Evolutionary conservation across 2,113 vertebrate species (phyloP).

Genomic region (Thinocorus orbignyianus): DNA sequence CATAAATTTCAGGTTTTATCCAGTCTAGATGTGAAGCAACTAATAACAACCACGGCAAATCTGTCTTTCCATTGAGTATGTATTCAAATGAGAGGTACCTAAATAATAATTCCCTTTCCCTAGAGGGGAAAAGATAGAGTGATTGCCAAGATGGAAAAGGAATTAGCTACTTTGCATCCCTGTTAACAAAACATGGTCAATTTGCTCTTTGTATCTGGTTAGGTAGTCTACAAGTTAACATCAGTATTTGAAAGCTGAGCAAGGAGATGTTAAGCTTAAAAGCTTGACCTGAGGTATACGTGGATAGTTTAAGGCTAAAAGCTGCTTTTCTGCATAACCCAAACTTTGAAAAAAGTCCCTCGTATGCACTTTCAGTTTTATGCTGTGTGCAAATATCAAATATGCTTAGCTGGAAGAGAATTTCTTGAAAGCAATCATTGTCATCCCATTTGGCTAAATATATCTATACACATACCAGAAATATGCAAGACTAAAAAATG

Average conservation of each 20-base stretch:
- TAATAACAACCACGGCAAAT: neutral
- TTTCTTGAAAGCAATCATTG: constrained; percentile 33
- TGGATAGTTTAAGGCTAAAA: neutral
- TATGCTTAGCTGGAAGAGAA: constrained; percentile 45
- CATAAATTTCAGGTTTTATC: neutral
- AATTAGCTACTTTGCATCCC: neutral
- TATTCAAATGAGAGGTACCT: neutral
- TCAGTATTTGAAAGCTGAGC: neutral
- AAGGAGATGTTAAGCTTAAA: neutral
- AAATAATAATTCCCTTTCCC: neutral
- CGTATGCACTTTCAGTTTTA: constrained; percentile 28
- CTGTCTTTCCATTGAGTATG: neutral
- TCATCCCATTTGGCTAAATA: neutral
- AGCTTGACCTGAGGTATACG: neutral
- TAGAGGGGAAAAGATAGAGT: neutral
- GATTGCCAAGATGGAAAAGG: neutral
- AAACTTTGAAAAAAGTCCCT: constrained; percentile 5
- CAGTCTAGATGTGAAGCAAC: neutral
- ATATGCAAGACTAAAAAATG: neutral
- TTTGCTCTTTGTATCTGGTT: neutral
- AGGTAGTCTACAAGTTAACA: neutral
- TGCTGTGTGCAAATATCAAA: constrained; percentile 18
- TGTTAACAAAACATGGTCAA: neutral
- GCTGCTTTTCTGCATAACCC: constrained; percentile 36
- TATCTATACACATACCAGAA: neutral